Conservation (phyloP, 2,113 vertebrate species). For the Sylvietta virens region DNA sequence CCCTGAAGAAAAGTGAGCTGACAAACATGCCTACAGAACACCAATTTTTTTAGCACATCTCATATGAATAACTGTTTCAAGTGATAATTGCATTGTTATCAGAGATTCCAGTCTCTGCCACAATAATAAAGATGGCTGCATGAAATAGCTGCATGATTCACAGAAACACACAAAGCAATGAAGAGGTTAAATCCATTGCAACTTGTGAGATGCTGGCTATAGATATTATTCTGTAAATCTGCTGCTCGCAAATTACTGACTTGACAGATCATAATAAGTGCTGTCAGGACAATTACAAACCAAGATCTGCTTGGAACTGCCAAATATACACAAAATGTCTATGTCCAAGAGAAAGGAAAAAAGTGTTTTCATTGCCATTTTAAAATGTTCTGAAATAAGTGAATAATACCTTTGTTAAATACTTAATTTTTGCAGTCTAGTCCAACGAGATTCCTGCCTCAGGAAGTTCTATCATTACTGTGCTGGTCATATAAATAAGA, state of each 20-base stretch:
- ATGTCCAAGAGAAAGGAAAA: neutral
- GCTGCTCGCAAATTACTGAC: constrained; percentile 34
- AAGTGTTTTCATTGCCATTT: neutral
- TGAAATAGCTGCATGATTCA: neutral
- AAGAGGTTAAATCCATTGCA: neutral
- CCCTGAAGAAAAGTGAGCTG: neutral
- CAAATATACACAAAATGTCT: neutral
- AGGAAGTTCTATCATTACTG: neutral
- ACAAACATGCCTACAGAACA: neutral
- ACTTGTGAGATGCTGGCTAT: neutral
- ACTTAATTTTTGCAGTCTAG: neutral
- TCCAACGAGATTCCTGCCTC: neutral
- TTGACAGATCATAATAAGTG: neutral
- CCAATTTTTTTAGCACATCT: neutral
- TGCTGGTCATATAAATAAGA: neutral
- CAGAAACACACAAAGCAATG: neutral
- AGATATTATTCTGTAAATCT: neutral
- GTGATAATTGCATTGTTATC: neutral
- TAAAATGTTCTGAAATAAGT: neutral
- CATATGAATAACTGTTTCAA: neutral
- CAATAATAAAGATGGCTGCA: neutral
- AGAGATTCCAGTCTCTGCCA: neutral
- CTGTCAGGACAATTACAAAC: neutral
- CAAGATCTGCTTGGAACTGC: neutral
- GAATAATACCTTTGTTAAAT: neutral